Evolutionary conservation across 2,888 invertebrate species (phyloP).

Genomic region (Leptopterna dolabrata): DNA sequence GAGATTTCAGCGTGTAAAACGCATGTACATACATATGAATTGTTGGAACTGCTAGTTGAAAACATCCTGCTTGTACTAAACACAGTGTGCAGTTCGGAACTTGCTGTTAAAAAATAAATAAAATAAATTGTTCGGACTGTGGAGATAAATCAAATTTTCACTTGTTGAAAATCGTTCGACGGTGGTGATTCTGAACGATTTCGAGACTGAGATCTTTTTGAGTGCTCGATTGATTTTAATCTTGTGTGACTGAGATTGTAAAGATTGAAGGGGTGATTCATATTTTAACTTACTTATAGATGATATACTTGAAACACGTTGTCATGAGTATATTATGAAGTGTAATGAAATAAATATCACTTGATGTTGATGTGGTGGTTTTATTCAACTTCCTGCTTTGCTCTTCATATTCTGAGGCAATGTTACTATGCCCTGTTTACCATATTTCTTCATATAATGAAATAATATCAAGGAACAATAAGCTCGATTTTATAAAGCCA

Average conservation of each 20-base stretch:
- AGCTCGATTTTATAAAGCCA: no score
- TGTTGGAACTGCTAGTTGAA: background rate
- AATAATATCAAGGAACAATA: no score
- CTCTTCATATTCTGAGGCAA: background rate
- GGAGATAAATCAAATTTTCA: no score
- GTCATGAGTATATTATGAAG: constrained; percentile 1
- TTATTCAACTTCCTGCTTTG: background rate
- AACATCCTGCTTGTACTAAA: background rate
- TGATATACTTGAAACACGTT: constrained; percentile 14
- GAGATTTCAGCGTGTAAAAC: background rate
- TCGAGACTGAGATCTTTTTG: background rate
- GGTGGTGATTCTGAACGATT: background rate
- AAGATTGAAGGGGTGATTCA: background rate
- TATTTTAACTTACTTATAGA: constrained; percentile 28
- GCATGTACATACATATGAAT: background rate
- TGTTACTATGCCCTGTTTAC: no score
- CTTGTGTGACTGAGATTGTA: background rate
- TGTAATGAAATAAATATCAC: constrained; percentile 44
- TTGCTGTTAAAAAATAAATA: no score
- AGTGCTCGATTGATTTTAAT: background rate
- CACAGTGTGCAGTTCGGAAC: background rate
- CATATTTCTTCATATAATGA: no score
- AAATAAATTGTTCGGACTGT: no score
- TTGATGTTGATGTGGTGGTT: background rate
- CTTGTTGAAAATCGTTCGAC: no score